Evolutionary conservation across 2,797 vertebrate species (phyloP), one percentile per base, ranked within the genome.

Genomic region (Aselliscus stoliczkanus): DNA sequence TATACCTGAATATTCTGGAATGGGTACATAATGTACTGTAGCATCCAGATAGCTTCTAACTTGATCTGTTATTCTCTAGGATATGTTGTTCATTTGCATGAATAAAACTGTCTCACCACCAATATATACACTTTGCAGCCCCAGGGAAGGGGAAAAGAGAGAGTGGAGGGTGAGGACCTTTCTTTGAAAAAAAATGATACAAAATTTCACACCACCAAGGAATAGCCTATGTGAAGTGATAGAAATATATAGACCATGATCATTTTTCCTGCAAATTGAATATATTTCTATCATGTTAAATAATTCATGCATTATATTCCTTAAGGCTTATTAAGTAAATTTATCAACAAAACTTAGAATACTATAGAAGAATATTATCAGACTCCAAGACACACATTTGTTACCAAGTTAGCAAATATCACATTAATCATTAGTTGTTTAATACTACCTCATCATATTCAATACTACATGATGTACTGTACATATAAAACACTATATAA

Each of bases 111-210:
- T 83, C 44, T 93, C 34, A 72, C 3, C 50, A 39, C 15, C 1
- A 3, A 29, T 2, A 50, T 77, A 13, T 42, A 21, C 20, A 8
- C 11, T 77, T 76, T 18, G 4, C 23, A 76, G 54, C 4, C 21
- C 29, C 37, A 50, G 2, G 11, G 6, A 37, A 69, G 37, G 27
- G 10, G 18, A 76, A 44, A 58, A 82, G 5, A 56, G 5, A 85
- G 0, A 44, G 13, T 25, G 10, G 18, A 39, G 1, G 27, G 2
- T 1, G 5, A 58, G 12, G 3, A 25, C 0, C 11, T 81, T 90
- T 27, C 25, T 90, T 75, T 84, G 37, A 93, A 86, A 34, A 34
- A 81, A 69, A 54, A 17, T 44, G 31, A 54, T 10, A 17, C 5
- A 75, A 29, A 75, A 54, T 56, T 91, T 62, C 2, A 77, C 3